Evolutionary conservation across 1,140 invertebrate species (phyloP).

Genomic region (Paraescarpia echinospica): DNA sequence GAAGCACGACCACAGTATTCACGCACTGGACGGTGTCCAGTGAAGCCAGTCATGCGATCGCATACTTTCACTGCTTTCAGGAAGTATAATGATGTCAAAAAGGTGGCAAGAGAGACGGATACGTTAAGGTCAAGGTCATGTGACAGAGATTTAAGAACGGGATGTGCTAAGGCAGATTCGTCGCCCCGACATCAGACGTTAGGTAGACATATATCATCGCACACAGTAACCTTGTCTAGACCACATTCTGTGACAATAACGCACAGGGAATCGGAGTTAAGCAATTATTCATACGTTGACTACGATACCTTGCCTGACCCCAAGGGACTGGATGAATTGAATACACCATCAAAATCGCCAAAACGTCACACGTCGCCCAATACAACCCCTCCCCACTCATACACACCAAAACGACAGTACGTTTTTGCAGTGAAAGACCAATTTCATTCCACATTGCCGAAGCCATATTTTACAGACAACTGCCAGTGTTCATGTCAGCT

Average conservation of each 20-base stretch:
- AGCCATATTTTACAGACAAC: neutral
- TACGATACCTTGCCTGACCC: neutral
- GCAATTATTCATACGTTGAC: neutral
- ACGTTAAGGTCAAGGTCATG: neutral
- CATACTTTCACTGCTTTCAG: neutral
- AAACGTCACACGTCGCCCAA: conserved; percentile 3
- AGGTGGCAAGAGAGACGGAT: neutral
- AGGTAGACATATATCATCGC: neutral
- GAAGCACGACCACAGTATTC: neutral
- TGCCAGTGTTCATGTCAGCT: neutral
- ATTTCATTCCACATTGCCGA: neutral
- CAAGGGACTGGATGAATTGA: neutral
- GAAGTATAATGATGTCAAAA: neutral
- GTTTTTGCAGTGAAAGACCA: neutral
- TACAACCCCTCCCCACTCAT: neutral
- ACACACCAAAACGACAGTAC: conserved; percentile 11
- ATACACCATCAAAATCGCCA: neutral
- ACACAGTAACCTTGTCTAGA: neutral
- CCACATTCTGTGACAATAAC: neutral
- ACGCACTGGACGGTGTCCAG: neutral
- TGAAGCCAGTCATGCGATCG: neutral
- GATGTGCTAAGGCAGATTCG: neutral
- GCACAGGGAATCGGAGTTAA: neutral
- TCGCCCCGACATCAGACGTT: neutral
- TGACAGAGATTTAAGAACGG: neutral